Percentiles rank a stretch among this genome's conserved stretches.
Conservation (phyloP, 2,888 invertebrate species). For the Trissolcus brochymenae region DNA sequence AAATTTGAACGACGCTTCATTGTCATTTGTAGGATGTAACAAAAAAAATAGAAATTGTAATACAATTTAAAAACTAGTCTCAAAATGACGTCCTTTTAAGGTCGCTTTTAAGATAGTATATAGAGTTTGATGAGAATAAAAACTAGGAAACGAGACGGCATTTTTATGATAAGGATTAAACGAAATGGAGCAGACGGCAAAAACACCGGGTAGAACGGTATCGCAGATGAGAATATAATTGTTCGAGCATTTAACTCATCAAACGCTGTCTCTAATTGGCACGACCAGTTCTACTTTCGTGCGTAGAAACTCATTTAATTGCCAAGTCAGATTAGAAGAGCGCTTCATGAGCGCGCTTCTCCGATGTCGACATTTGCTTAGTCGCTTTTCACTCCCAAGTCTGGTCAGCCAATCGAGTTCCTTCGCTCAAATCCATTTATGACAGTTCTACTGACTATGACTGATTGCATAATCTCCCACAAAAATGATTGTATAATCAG, state of each 20-base stretch:
- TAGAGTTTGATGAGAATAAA: too few species aligned
- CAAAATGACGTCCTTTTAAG: too few species aligned
- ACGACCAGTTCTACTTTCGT: slow-evolving; percentile 47
- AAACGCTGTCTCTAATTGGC: slow-evolving; percentile 44
- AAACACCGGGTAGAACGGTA: slow-evolving; percentile 18
- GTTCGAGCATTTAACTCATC: slow-evolving; percentile 39
- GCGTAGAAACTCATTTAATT: slow-evolving; percentile 44
- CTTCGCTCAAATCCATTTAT: slow-evolving; percentile 35
- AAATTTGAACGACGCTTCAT: too few species aligned
- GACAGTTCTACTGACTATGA: slow-evolving; percentile 33
- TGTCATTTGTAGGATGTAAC: too few species aligned
- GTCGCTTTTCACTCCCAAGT: slow-evolving; percentile 50
- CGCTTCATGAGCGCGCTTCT: slow-evolving; percentile 44
- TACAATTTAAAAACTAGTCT: too few species aligned
- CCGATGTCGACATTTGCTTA: slow-evolving; percentile 53
- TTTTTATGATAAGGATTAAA: slow-evolving; percentile 18
- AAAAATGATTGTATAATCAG: not conserved
- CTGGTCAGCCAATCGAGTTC: slow-evolving; percentile 40
- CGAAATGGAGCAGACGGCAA: slow-evolving; percentile 17
- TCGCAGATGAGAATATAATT: slow-evolving; percentile 43
- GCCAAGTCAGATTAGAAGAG: slow-evolving; percentile 44
- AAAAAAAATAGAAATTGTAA: too few species aligned
- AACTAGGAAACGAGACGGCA: slow-evolving; percentile 9
- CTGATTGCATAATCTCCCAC: slow-evolving; percentile 11
- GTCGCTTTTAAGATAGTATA: too few species aligned